These are phyloP conservation scores for Anoura caudifer DNA, from an alignment of 2,113 vertebrate species.

Conservation along the genomic window DNA sequence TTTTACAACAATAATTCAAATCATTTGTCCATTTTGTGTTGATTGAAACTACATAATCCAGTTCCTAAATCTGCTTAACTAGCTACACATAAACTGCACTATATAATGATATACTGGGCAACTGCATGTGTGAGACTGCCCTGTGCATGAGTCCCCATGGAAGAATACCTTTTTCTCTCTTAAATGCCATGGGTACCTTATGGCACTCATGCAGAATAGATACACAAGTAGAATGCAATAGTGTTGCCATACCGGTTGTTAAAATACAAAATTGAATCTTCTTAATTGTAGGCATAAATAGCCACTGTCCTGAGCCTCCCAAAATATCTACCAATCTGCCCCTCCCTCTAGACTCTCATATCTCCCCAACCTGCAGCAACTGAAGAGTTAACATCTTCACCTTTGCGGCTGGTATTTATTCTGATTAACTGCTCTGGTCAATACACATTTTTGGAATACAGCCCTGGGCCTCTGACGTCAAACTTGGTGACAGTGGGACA, in stretches of 20 bases:
- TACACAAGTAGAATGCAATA: background rate
- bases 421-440: background rate
- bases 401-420: background rate
- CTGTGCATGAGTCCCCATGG: fast-evolving
- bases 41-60: background rate
- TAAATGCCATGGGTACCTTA: background rate
- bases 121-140: fast-evolving
- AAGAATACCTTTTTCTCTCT: background rate
- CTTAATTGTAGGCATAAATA: background rate
- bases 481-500: background rate
- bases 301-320: background rate
- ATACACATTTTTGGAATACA: fast-evolving
- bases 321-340: background rate
- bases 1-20: background rate
- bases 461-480: background rate
- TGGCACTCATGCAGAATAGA: background rate
- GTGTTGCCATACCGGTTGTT: background rate
- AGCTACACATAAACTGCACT: background rate
- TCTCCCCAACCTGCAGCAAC: background rate
- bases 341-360: background rate
- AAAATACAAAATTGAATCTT: background rate
- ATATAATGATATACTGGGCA: fast-evolving
- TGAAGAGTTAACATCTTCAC: too few species aligned
- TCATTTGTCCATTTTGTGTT: background rate
- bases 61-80: background rate